Base-by-base conservation (phyloP, 2,797 vertebrate species). In the Parauchenoglanis ngamensis region DNA sequence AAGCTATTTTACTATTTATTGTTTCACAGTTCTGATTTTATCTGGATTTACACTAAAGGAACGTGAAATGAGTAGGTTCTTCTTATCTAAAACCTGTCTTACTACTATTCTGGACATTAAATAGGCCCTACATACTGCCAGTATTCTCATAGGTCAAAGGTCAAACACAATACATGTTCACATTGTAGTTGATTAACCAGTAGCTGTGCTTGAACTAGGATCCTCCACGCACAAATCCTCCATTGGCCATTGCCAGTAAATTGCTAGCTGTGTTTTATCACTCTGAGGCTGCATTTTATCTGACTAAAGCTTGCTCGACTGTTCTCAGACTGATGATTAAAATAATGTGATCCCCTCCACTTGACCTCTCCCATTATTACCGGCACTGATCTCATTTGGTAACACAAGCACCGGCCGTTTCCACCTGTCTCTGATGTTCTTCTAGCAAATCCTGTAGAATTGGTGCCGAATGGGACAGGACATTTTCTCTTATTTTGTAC, bases 371-470 rank as follows among this genome's bases (percentile, higher is more conserved):
- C 94, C 94, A 95, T 96, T 96, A 95, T 96, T 94, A 94, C 85
- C 91, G 94, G 94, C 94, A 93, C 95, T 96, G 96, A 96, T 96
- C 95, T 96, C 95, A 96, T 96, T 96, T 96, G 95, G 95, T 93
- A 94, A 95, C 93, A 92, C 95, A 93, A 93, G 92, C 95, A 92
- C 91, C 92, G 94, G 94, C 92, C 93, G 94, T 92, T 92, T 94
- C 94, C 92, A 87, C 91, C 94, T 89, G 88, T 94, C 95, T 94
- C 93, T 93, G 93, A 94, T 94, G 94, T 95, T 95, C 95, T 95
- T 94, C 94, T 93, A 94, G 95, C 92, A 94, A 95, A 95, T 95
- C 94, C 94, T 94, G 92, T 90, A 94, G 93, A 93, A 90, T 90
- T 87, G 90, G 90, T 72, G 75, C 94, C 95, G 94, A 95, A 94